Base-by-base conservation (phyloP, 2,888 invertebrate species). In the Mythimna vitellina region DNA sequence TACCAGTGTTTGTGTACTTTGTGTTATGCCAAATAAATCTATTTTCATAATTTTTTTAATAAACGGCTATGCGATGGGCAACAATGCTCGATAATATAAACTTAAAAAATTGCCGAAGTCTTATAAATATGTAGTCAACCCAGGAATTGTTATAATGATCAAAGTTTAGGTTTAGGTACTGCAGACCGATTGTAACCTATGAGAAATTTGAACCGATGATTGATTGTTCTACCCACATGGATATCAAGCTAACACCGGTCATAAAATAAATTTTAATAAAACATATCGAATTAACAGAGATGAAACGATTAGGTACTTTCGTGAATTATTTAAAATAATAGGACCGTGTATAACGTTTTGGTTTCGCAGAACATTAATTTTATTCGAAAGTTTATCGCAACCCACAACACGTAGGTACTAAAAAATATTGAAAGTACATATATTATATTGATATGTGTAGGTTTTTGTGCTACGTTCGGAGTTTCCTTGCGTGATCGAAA, bases 251-350 rank as follows among this genome's bases (percentile, higher is more conserved):
- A 68, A 60, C 49, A 60, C 49, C 22, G 20, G n/a, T 14, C 32
- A 42, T 20, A 57, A 67, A 63, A 67, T 53, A 38, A 46, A 51
- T 58, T 54, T 42, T 32, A 38, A 53, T 66, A 35, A 58, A 75
- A 66, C 66, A 61, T 62, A n/a, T 66, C 10, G 46, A 67, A 67
- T 46, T 58, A 75, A 62, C 38, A 35, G 35, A 53, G 57, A 75
- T 58, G 49, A 75, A 53, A 68, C 67, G 61, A 78, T 73, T 62
- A 9, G n/a, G n/a, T 22, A 57, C 32, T 62, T 77, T 65, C 62
- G 65, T 75, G 38, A 54, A 49, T 20, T 60, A 32, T 76, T 38
- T 38, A 12, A 63, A 68, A 68, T 67, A 67, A 58, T 60, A 60
- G 49, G 54, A 49, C 32, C 53, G 53, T 57, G 46, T 29, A n/a